These are phyloP conservation scores for Myiotriccus ornatus DNA, from an alignment of 2,797 vertebrate genomes.

Conservation along the genomic window DNA sequence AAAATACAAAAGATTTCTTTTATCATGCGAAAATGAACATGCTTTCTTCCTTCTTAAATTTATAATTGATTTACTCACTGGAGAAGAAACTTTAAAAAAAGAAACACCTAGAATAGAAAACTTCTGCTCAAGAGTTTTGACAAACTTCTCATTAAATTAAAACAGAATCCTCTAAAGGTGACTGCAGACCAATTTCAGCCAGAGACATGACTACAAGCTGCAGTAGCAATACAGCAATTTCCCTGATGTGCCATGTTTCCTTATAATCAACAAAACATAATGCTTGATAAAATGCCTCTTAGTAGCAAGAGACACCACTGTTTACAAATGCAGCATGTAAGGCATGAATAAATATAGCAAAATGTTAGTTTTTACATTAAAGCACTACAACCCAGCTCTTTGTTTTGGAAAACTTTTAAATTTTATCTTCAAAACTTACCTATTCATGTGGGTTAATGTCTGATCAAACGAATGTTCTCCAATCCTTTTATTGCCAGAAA, in stretches of 20 bases:
- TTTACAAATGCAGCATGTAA: not conserved
- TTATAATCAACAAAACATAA: not conserved
- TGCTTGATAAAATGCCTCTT: not conserved
- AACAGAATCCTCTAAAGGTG: not conserved
- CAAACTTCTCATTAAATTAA: not conserved
- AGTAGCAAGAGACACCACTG: not conserved
- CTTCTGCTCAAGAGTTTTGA: not conserved
- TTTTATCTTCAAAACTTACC: slow-evolving; percentile 75
- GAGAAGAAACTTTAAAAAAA: not conserved
- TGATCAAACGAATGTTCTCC: slow-evolving; percentile 98
- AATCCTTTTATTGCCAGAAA: slow-evolving; percentile 98
- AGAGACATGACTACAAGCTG: not conserved
- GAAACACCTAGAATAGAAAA: not conserved
- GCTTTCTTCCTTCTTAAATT: not conserved
- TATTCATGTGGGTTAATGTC: slow-evolving; percentile 98
- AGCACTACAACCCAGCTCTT: not conserved
- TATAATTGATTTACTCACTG: not conserved
- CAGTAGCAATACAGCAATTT: not conserved
- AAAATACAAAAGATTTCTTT: not conserved
- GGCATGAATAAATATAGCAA: not conserved
- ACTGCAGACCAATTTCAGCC: not conserved
- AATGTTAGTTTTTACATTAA: not conserved
- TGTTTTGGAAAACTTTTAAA: not conserved
- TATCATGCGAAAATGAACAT: not conserved
- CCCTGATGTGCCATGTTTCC: fast-evolving